phyloP scores from a whole-genome alignment of 2,888 invertebrate species.

The Drosophila melanocephala region DNA sequence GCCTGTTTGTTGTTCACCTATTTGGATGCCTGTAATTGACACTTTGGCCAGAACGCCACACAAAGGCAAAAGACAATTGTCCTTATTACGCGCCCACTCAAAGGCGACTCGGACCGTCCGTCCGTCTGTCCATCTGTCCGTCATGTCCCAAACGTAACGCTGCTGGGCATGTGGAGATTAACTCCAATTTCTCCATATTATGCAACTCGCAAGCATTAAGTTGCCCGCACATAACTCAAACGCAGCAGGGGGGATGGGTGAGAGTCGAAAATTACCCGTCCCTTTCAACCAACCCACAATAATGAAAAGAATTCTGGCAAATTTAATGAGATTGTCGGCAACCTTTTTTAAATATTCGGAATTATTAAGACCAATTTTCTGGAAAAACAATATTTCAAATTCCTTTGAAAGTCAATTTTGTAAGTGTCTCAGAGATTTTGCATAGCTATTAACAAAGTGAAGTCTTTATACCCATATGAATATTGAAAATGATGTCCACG shows the following conservation, averaged over 20 bases:
- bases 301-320: conserved; percentile 56
- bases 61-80: conserved; percentile 70
- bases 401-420: conserved; percentile 21
- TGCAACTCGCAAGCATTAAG: conserved; percentile 53
- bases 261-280: conserved; percentile 26
- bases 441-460: background rate
- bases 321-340: conserved; percentile 68
- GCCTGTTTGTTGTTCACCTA: conserved; percentile 23
- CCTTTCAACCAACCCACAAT: conserved; percentile 17
- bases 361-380: conserved; percentile 20
- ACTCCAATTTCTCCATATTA: conserved; percentile 48
- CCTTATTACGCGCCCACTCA: conserved; percentile 59
- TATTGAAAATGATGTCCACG: background rate
- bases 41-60: conserved; percentile 43
- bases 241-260: background rate
- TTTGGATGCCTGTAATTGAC: conserved; percentile 69
- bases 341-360: conserved; percentile 54
- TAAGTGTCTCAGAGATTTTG: background rate
- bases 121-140: background rate
- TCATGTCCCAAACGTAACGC: conserved; percentile 28
- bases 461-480: background rate
- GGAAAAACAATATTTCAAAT: conserved; percentile 12
- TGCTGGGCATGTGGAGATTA: conserved; percentile 47
- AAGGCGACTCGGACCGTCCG: conserved; percentile 19
- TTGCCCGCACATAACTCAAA: conserved; percentile 53